A percentile compares a stretch with the other conserved stretches of the same genome.
These are phyloP conservation scores for Trissoscelio sp. DNA, from an alignment of 2,888 invertebrate genomes.

Conservation along the genomic window DNA sequence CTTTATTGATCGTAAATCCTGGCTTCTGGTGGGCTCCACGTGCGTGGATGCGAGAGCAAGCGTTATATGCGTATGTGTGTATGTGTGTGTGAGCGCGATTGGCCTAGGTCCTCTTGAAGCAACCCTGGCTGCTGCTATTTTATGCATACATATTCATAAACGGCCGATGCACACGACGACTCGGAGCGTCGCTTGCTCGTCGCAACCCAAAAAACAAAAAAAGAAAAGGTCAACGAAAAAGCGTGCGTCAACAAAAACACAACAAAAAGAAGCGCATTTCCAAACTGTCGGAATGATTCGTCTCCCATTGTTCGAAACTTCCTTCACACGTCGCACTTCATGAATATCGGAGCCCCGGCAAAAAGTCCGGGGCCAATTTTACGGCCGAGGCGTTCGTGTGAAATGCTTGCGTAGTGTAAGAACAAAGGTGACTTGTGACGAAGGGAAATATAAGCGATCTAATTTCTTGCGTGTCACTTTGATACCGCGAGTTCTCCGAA, in stretches of 20 bases:
- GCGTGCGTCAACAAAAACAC: constrained; percentile 1
- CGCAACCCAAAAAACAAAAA: background rate
- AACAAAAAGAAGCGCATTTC: constrained; percentile 7
- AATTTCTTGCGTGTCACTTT: background rate
- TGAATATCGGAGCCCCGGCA: constrained; percentile 16
- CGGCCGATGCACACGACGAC: background rate
- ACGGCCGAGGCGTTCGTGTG: background rate
- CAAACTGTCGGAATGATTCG: constrained; percentile 18
- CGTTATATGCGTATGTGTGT: constrained; percentile 2
- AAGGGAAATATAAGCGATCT: background rate
- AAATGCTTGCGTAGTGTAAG: constrained; percentile 1
- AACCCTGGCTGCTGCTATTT: constrained; percentile 32
- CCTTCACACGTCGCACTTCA: constrained; percentile 14
- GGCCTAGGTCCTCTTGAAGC: constrained; percentile 48
- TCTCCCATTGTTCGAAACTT: constrained; percentile 23
- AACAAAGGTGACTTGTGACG: constrained; percentile 1
- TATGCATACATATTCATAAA: constrained; percentile 53
- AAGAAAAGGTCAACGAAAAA: background rate
- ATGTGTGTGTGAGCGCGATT: constrained; percentile 12
- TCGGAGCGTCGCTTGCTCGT: background rate
- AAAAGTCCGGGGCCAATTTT: constrained; percentile 3
- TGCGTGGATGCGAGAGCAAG: background rate
- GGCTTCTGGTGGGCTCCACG: constrained; percentile 43
- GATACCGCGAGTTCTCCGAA: background rate
- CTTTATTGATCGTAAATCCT: constrained; percentile 68